Percentiles rank a stretch among this genome's conserved stretches.
Conservation (phyloP, 2,888 invertebrate species). For the Argyresthia goedartella region DNA sequence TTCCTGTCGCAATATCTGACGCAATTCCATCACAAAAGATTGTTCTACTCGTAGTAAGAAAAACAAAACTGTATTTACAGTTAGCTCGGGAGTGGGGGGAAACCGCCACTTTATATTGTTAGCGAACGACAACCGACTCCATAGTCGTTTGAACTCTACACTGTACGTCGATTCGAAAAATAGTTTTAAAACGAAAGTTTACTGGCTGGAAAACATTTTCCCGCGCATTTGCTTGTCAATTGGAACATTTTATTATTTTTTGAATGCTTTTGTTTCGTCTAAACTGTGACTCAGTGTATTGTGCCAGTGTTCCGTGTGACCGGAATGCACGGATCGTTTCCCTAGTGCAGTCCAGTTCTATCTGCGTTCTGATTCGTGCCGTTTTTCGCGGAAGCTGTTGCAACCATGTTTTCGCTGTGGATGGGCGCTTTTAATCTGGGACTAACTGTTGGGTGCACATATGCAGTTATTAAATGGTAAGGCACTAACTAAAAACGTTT, state of each 20-base stretch:
- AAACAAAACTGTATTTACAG: slow-evolving; percentile 15
- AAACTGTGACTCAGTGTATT: slow-evolving; percentile 10
- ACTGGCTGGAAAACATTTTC: neutral
- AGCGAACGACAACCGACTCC: slow-evolving; percentile 24
- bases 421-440: slow-evolving; percentile 75
- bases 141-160: slow-evolving; percentile 22
- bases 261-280: slow-evolving; percentile 7
- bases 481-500: neutral
- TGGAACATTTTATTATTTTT: neutral
- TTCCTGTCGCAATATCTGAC: neutral
- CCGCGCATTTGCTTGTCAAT: neutral
- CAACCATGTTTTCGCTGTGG: slow-evolving; percentile 73
- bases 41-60: neutral
- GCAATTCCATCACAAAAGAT: neutral
- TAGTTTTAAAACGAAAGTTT: neutral
- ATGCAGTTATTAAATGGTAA: slow-evolving; percentile 59
- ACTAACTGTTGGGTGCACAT: slow-evolving; percentile 74
- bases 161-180: neutral
- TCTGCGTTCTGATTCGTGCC: slow-evolving; percentile 5
- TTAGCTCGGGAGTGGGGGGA: slow-evolving; percentile 30
- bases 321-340: slow-evolving; percentile 17
- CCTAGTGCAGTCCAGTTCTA: slow-evolving; percentile 18
- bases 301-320: slow-evolving; percentile 2
- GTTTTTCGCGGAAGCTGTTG: slow-evolving; percentile 5
- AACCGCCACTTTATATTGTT: slow-evolving; percentile 39